Conservation (phyloP, 2,113 vertebrate genomes). For the Miniopterus natalensis region DNA sequence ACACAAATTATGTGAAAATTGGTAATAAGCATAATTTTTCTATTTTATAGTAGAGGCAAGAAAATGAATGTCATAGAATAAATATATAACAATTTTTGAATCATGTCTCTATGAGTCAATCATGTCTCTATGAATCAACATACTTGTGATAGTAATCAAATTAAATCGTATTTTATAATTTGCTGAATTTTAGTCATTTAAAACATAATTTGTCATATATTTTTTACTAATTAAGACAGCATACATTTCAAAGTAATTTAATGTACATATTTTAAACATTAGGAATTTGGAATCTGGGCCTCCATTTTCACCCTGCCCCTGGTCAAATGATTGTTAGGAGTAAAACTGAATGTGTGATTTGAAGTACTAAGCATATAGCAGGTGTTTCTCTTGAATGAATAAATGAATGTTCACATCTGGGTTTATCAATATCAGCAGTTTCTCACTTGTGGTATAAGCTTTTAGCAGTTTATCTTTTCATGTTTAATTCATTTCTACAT, state of each 20-base stretch:
- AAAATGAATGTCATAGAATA: background rate
- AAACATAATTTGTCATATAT: background rate
- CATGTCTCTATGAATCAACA: background rate
- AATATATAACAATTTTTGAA: background rate
- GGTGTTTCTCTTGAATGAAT: background rate
- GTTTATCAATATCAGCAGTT: background rate
- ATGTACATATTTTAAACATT: background rate
- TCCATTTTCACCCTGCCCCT: background rate
- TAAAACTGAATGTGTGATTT: background rate
- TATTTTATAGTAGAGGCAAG: background rate
- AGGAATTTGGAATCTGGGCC: background rate
- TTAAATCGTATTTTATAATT: background rate
- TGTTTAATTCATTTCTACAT: background rate
- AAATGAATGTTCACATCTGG: background rate
- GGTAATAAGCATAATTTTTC: background rate
- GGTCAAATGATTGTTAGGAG: background rate
- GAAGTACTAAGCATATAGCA: background rate
- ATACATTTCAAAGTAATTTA: background rate
- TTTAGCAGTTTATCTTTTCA: background rate
- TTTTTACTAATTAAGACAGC: background rate
- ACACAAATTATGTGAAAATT: conserved; percentile 23
- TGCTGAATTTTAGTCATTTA: background rate
- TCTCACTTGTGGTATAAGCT: background rate
- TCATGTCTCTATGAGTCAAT: background rate
- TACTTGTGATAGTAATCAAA: background rate